A percentile compares a stretch with the other conserved stretches of the same genome.
Conservation (phyloP, 1,140 invertebrate genomes). For the Ceratina calcarata region DNA sequence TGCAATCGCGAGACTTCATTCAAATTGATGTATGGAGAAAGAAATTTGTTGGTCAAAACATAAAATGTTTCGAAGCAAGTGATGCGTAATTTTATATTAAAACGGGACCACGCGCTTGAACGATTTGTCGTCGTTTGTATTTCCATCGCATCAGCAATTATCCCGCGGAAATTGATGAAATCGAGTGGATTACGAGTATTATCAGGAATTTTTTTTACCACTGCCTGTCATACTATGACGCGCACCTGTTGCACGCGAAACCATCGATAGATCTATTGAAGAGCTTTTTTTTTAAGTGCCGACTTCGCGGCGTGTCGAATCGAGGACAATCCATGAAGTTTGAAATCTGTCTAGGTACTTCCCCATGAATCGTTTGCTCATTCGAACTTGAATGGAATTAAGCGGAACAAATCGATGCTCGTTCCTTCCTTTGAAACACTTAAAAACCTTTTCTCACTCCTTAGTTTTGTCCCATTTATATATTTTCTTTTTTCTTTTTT, state of each 20-base stretch:
- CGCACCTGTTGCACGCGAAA: slow-evolving; percentile 59
- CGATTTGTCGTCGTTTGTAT: not conserved
- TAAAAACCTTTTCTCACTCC: not conserved
- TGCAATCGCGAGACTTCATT: not conserved
- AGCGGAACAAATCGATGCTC: slow-evolving; percentile 31
- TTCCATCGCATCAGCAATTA: not conserved
- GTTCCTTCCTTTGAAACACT: not conserved
- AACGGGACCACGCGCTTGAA: not conserved
- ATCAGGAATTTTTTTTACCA: slow-evolving; percentile 26
- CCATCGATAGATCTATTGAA: slow-evolving; percentile 64
- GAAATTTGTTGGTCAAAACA: too few species aligned
- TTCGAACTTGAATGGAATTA: slow-evolving; percentile 26
- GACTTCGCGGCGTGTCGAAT: not conserved
- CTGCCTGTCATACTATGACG: slow-evolving; percentile 34
- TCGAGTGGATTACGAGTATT: slow-evolving; percentile 1
- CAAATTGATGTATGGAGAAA: not conserved
- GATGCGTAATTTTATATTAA: not conserved
- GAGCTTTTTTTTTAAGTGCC: slow-evolving; percentile 51
- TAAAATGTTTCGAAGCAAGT: not conserved
- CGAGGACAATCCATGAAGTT: slow-evolving; percentile 38
- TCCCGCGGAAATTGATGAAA: not conserved
- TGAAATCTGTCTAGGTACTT: slow-evolving; percentile 19
- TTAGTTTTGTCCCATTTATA: not conserved
- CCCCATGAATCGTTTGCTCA: slow-evolving; percentile 23
- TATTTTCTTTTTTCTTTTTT: not conserved